Conservation (phyloP, 2,888 invertebrate genomes). For the Temnothorax unifasciatus region DNA sequence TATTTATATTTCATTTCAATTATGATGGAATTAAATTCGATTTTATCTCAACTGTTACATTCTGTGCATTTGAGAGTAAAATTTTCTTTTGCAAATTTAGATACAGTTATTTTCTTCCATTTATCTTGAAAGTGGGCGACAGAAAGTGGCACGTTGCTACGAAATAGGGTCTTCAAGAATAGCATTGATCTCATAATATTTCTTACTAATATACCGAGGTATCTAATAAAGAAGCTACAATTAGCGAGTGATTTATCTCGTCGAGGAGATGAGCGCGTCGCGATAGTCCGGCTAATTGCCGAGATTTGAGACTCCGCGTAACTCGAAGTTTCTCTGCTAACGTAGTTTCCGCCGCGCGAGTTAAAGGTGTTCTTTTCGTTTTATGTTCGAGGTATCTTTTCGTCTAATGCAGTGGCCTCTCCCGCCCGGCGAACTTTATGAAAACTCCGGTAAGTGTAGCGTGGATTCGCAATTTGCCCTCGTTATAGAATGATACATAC, state of each 20-base stretch:
- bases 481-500: slow-evolving; percentile 66
- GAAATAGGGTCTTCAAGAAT: neutral
- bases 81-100: neutral
- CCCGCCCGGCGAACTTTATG: slow-evolving; percentile 68
- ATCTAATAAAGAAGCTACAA: slow-evolving; percentile 35
- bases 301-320: slow-evolving; percentile 45
- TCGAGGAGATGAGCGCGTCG: slow-evolving; percentile 41
- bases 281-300: slow-evolving; percentile 54
- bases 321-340: slow-evolving; percentile 42
- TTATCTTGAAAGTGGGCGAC: neutral
- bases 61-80: neutral
- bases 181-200: neutral
- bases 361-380: slow-evolving; percentile 47
- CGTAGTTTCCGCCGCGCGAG: slow-evolving; percentile 43
- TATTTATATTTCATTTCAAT: neutral
- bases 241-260: slow-evolving; percentile 41
- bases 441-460: slow-evolving; percentile 73
- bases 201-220: neutral
- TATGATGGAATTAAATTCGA: neutral
- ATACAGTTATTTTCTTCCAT: neutral
- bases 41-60: neutral
- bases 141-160: neutral
- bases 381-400: slow-evolving; percentile 68
- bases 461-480: slow-evolving; percentile 68
- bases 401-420: slow-evolving; percentile 69